Evolutionary conservation across 2,797 vertebrate species (phyloP), one percentile per base, ranked within the genome.

Genomic region (Dendrocincla tyrannina): DNA sequence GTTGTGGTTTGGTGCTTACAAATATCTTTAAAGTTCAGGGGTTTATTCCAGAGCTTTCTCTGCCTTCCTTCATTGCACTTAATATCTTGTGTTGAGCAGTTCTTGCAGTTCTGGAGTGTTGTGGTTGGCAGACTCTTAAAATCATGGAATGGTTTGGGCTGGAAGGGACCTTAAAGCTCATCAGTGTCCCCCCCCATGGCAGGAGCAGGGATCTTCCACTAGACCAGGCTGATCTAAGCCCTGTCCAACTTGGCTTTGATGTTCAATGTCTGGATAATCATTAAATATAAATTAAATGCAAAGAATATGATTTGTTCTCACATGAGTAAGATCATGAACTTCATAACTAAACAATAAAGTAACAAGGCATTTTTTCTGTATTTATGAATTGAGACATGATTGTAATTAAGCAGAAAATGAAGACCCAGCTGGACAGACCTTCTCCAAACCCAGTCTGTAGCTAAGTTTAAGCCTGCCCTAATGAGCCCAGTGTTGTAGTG

Each of bases 41-140:
- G 8, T 70, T 23, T 27, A 13, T 47, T 58, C 68, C 28, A 4
- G 22, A 17, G 52, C 52, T 56, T 44, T 62, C 52, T n/a, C 59
- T 76, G 37, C 19, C 10, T 46, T 39, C 28, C 9, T 53, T 59
- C 35, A 3, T 19, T 76, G 58, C 14, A 12, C 55, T 53, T 49
- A 17, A 1, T 17, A 11, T 15, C 56, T 42, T 22, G 18, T 0
- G 1, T 5, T 0, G 9, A 55, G 70, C 55, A 30, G 28, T 52
- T 55, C 24, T 11, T 42, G 74, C 63, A 64, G 35, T 41, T 17
- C 23, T 50, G 73, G 30, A 77, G 24, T 19, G 2, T 28, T 28
- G 67, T 16, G n/a, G 30, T 67, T 84, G 82, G 27, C 55, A 47
- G 32, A 28, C 1, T 64, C 62, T 22, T n/a, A 17, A 41, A 64